Percentiles rank a stretch among this genome's conserved stretches.
Conservation (phyloP, 2,888 invertebrate species). For the Melangyna quadrimaculata region DNA sequence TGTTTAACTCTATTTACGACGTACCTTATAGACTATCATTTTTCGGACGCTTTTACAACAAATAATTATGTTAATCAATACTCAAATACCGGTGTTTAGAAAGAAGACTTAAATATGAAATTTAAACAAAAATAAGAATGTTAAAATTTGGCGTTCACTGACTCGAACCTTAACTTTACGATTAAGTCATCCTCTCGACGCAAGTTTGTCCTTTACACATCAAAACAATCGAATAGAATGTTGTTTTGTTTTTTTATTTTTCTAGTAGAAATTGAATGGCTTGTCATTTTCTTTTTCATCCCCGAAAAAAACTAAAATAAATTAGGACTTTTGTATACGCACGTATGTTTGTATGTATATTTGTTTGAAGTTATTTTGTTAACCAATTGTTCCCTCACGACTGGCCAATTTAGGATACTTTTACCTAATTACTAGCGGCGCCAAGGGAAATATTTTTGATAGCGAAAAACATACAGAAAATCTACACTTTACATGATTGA, state of each 20-base stretch:
- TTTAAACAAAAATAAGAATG: not conserved
- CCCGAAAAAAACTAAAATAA: slow-evolving; percentile 14
- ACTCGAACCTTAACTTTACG: not conserved
- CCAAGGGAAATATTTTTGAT: not conserved
- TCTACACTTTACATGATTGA: no score
- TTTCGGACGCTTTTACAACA: not conserved
- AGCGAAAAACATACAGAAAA: not conserved
- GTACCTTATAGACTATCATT: slow-evolving; percentile 13
- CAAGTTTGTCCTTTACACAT: not conserved
- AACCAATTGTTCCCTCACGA: not conserved
- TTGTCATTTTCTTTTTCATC: slow-evolving; percentile 1
- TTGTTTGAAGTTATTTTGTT: not conserved
- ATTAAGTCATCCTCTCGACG: slow-evolving; percentile 21
- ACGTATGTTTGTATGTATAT: not conserved
- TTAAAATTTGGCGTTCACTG: not conserved
- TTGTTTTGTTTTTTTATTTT: not conserved
- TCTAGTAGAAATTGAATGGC: not conserved
- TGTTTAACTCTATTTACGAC: not conserved
- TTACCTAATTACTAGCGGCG: slow-evolving; percentile 9
- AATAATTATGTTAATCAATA: not conserved
- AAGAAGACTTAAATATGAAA: not conserved
- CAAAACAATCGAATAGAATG: not conserved
- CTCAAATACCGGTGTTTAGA: not conserved
- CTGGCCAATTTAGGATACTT: not conserved
- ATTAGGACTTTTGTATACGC: no score